Evolutionary conservation across 1,140 invertebrate genomes (phyloP).

Genomic region (Diploscapter pachys): DNA sequence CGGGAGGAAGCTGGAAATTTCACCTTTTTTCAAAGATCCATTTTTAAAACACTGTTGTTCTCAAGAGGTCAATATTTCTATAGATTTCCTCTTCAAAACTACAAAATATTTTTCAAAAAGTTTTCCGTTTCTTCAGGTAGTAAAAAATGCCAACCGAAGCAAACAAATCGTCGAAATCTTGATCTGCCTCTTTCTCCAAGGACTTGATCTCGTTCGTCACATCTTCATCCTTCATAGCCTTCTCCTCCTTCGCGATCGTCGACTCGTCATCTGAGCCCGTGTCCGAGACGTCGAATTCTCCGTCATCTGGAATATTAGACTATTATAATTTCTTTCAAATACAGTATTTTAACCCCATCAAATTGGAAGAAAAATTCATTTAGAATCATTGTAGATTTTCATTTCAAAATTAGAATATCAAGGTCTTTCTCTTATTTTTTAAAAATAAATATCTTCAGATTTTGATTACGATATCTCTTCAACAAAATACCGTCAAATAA

Average conservation of each 20-base stretch:
- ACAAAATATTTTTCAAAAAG: neutral
- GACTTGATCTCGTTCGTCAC: constrained; percentile 73
- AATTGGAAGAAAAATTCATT: neutral
- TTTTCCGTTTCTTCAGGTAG: neutral
- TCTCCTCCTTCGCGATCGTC: constrained; percentile 79
- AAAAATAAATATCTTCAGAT: no score
- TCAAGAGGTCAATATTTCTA: no score
- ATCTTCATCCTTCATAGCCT: constrained; percentile 66
- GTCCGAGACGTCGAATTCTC: constrained; percentile 69
- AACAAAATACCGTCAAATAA: no score
- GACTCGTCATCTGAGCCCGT: constrained; percentile 84
- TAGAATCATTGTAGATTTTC: neutral
- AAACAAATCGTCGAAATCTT: constrained; percentile 79
- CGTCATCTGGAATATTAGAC: constrained; percentile 66
- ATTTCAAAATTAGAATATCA: no score
- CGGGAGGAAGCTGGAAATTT: constrained; percentile 40
- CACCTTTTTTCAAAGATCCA: neutral
- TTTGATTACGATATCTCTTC: no score
- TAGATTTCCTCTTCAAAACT: no score
- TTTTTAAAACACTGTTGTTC: neutral
- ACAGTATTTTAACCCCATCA: no score
- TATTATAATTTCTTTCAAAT: neutral
- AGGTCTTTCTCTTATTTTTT: no score
- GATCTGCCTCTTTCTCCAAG: constrained; percentile 80
- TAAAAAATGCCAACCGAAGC: constrained; percentile 28